Evolutionary conservation across 1,140 invertebrate species (phyloP).

Genomic region (Tenebrio molitor): DNA sequence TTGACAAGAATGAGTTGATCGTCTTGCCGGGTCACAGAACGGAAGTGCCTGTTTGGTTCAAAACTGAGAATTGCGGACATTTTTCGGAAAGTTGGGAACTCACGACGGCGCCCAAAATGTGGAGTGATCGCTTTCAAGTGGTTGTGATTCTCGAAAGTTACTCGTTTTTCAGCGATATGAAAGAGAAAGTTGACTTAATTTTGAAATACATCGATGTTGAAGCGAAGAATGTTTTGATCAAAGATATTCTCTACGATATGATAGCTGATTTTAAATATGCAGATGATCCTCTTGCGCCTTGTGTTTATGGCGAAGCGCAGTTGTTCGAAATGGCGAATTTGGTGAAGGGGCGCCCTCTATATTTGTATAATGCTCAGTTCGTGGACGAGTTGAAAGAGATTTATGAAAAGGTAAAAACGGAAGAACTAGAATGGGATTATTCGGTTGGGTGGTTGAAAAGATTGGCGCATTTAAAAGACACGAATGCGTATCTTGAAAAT

Average conservation of each 20-base stretch:
- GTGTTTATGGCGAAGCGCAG: slow-evolving; percentile 51
- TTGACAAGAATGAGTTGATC: slow-evolving; percentile 52
- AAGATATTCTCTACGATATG: slow-evolving; percentile 50
- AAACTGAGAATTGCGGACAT: slow-evolving; percentile 44
- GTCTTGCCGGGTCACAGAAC: slow-evolving; percentile 49
- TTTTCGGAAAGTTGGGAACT: slow-evolving; percentile 57
- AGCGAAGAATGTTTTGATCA: slow-evolving; percentile 47
- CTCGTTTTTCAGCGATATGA: slow-evolving; percentile 44
- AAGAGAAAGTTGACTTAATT: slow-evolving; percentile 40
- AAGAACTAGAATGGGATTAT: slow-evolving; percentile 51
- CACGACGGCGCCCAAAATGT: slow-evolving; percentile 51
- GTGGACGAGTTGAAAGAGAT: slow-evolving; percentile 50
- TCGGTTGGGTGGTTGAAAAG: slow-evolving; percentile 45
- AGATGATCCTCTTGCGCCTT: slow-evolving; percentile 14
- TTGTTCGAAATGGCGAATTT: slow-evolving; percentile 56
- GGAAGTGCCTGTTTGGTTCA: slow-evolving; percentile 53
- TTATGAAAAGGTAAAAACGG: slow-evolving; percentile 47
- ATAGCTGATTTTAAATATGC: slow-evolving; percentile 44
- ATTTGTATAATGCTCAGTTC: slow-evolving; percentile 46
- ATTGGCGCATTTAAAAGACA: slow-evolving; percentile 50
- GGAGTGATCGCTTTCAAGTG: slow-evolving; percentile 47
- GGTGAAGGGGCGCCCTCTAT: slow-evolving; percentile 43
- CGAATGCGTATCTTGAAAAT: slow-evolving; percentile 46
- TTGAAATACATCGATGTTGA: slow-evolving; percentile 37
- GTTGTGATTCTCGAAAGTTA: slow-evolving; percentile 48